Evolutionary conservation across 2,888 invertebrate genomes (phyloP).

Genomic region (Diarsia dahlii): DNA sequence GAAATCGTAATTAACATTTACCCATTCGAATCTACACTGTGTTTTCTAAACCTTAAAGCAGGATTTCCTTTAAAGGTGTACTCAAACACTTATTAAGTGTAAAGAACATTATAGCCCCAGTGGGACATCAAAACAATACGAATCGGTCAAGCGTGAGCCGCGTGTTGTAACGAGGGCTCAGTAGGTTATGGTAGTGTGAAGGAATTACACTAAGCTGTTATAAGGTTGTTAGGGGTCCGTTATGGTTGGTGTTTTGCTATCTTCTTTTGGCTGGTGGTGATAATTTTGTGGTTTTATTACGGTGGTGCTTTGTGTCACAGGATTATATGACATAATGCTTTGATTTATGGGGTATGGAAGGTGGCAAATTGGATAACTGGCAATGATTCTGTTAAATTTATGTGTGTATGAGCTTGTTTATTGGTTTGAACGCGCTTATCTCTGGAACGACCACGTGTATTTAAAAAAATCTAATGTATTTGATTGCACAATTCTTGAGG

Average conservation of each 20-base stretch:
- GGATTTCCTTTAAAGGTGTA: conserved; percentile 13
- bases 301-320: neutral
- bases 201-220: conserved; percentile 43
- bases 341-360: neutral
- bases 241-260: neutral
- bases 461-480: neutral
- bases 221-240: conserved; percentile 11
- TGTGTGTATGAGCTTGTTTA: no score
- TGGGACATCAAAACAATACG: conserved; percentile 66
- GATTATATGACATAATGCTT: neutral
- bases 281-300: neutral
- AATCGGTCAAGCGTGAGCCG: conserved; percentile 57
- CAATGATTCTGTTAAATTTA: neutral
- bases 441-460: neutral
- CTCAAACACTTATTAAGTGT: conserved; percentile 66
- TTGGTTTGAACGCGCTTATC: neutral
- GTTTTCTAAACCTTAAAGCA: conserved; percentile 14
- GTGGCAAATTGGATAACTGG: neutral
- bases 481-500: neutral
- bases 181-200: conserved; percentile 38
- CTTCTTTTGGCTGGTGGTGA: neutral
- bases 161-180: conserved; percentile 37
- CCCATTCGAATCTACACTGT: conserved; percentile 32
- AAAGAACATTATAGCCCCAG: conserved; percentile 67
- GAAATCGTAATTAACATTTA: conserved; percentile 65